Evolutionary conservation across 2,888 invertebrate species (phyloP), one percentile per base, ranked within the genome.

Genomic region (Antheraea yamamai): DNA sequence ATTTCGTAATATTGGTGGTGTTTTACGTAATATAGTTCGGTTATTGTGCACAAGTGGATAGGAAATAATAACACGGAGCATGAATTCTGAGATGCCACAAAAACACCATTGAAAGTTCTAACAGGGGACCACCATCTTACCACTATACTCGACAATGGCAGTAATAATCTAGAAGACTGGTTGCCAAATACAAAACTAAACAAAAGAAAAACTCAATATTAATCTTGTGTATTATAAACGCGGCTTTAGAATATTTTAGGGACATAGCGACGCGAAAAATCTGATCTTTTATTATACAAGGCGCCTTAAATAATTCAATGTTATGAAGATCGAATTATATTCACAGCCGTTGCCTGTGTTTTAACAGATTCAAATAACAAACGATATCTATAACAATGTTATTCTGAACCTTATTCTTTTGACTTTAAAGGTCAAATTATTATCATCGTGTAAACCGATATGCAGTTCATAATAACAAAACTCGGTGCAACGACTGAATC

Each of bases 341-440:
- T 30, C 16, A 66, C 26, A 66, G 4, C 16, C 30, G 30, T 30
- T 30, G 64, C 26, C 30, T 30, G 26, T 30, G 30, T 66, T 66
- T 64, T 66, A 30, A 66, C 64, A 66, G 64, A 66, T 66, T 66
- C 64, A 66, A 66, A 66, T 66, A 30, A 30, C 30, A 26, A 30
- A 66, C 30, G 30, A 26, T 66, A 66, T 2, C 64, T 26, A 30
- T 66, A 66, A 66, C 64, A 66, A 66, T 66, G 64, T 66, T 66
- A 66, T 66, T 66, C 26, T 66, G 30, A 66, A 66, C 64, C 64
- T 30, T 66, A 66, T 66, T 66, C 26, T 66, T 66, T 66, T 66
- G 64, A 66, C 64, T 66, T 66, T 66, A 66, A 66, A 66, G 64
- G 64, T 66, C 64, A 66, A 16, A 66, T 66, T 66, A 66, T 66